Evolutionary conservation across 2,888 invertebrate species (phyloP).

Genomic region (Cheilosia soror): DNA sequence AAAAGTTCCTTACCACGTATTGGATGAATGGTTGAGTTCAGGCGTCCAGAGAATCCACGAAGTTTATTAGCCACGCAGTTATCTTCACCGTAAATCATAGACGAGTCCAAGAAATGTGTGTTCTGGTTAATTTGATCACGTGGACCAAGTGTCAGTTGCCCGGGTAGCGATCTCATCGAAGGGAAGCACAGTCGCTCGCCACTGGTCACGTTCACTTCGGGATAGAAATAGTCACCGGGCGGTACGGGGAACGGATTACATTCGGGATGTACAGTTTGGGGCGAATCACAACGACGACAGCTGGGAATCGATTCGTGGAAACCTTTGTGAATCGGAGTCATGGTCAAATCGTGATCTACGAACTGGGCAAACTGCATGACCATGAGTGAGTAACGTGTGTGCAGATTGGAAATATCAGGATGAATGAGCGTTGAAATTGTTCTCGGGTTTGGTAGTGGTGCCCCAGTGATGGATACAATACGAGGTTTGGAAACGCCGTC

Average conservation of each 20-base stretch:
- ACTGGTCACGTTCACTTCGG: constrained; percentile 92
- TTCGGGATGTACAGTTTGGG: constrained; percentile 94
- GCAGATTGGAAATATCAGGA: constrained; percentile 95
- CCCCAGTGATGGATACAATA: constrained; percentile 89
- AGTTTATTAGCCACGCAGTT: constrained; percentile 91
- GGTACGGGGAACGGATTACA: constrained; percentile 97
- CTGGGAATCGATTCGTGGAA: constrained; percentile 96
- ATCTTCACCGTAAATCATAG: constrained; percentile 95
- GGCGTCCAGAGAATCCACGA: constrained; percentile 90
- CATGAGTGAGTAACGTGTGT: constrained; percentile 94
- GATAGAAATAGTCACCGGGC: constrained; percentile 94
- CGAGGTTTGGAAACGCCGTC: constrained; percentile 94
- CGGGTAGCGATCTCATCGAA: constrained; percentile 96
- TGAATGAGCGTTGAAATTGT: constrained; percentile 94
- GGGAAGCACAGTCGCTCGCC: constrained; percentile 95
- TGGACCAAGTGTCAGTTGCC: constrained; percentile 93
- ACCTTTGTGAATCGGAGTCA: constrained; percentile 96
- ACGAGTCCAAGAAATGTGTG: constrained; percentile 94
- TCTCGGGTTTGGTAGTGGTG: constrained; percentile 92
- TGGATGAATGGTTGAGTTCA: constrained; percentile 92
- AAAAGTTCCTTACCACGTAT: constrained; percentile 90
- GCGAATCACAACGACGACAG: constrained; percentile 94
- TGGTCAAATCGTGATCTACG: constrained; percentile 96
- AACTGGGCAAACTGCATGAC: constrained; percentile 98
- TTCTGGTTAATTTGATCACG: constrained; percentile 97